A percentile compares a stretch with the other conserved stretches of the same genome.
Evolutionary conservation across 37 sponge, comb jelly and placozoan genomes (phyloP).

Genomic region (Oscarella lobularis): DNA sequence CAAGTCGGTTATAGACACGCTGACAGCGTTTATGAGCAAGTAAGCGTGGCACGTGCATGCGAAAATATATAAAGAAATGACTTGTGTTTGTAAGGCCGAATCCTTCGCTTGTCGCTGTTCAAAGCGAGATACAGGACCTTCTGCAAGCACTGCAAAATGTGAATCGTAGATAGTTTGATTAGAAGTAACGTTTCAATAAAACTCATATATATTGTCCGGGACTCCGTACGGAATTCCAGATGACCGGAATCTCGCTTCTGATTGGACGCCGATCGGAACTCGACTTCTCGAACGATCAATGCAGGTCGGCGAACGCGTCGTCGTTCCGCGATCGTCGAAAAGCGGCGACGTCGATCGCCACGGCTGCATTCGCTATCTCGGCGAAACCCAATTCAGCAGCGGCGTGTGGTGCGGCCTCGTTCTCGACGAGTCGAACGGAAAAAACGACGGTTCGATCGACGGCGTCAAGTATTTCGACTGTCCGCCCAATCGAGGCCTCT

Average conservation of each 20-base stretch:
- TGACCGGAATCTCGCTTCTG: too few species aligned
- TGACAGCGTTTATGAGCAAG: conserved; percentile 55
- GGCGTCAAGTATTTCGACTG: not conserved
- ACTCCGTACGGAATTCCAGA: too few species aligned
- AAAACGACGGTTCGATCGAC: not conserved
- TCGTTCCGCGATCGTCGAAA: not conserved
- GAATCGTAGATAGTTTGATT: too few species aligned
- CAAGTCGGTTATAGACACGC: conserved; percentile 3
- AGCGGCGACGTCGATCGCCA: not conserved
- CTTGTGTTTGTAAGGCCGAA: not conserved
- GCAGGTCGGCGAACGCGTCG: not conserved
- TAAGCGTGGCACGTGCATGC: too few species aligned
- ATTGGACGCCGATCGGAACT: too few species aligned
- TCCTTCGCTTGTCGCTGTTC: not conserved
- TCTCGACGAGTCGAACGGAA: not conserved
- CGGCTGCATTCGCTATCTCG: not conserved
- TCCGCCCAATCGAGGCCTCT: not conserved
- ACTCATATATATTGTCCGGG: too few species aligned
- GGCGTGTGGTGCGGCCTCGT: not conserved
- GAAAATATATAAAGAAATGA: too few species aligned
- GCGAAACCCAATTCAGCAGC: not conserved
- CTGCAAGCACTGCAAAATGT: not conserved
- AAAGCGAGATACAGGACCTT: not conserved
- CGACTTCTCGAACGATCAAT: too few species aligned
- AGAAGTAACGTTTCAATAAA: too few species aligned